phyloP scores from a whole-genome alignment of 2,888 invertebrate genomes.

The Ophioninae sp. region DNA sequence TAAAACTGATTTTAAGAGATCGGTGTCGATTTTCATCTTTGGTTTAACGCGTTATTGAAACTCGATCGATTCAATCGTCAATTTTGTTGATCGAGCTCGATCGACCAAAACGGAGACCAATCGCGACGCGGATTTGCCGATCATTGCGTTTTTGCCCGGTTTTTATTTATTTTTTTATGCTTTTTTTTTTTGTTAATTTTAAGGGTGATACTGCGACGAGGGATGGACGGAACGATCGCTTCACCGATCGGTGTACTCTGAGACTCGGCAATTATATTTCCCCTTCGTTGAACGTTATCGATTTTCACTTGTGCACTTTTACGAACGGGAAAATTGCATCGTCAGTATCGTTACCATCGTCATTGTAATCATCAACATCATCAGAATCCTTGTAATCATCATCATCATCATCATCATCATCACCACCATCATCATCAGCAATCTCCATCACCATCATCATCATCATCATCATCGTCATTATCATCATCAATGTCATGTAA shows the following conservation, averaged over 20 bases:
- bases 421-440: constrained; percentile 69
- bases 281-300: constrained; percentile 13
- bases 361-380: constrained; percentile 9
- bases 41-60: too few relatives aligned
- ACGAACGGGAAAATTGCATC: constrained; percentile 43
- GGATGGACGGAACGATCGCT: not conserved
- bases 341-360: constrained; percentile 20
- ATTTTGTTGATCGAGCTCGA: too few relatives aligned
- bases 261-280: not conserved
- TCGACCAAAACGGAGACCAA: too few relatives aligned
- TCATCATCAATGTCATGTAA: constrained; percentile 75
- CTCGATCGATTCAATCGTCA: too few relatives aligned
- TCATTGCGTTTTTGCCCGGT: too few relatives aligned
- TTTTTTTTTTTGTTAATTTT: not conserved
- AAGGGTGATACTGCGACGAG: not conserved
- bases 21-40: too few relatives aligned
- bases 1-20: too few relatives aligned
- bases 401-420: constrained; percentile 56
- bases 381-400: constrained; percentile 68
- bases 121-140: too few relatives aligned
- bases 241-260: not conserved
- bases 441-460: constrained; percentile 68
- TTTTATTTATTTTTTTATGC: too few relatives aligned
- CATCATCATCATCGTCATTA: constrained; percentile 60
- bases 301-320: constrained; percentile 20